phyloP scores from a whole-genome alignment of 2,113 vertebrate genomes.

The Xenopus borealis region DNA sequence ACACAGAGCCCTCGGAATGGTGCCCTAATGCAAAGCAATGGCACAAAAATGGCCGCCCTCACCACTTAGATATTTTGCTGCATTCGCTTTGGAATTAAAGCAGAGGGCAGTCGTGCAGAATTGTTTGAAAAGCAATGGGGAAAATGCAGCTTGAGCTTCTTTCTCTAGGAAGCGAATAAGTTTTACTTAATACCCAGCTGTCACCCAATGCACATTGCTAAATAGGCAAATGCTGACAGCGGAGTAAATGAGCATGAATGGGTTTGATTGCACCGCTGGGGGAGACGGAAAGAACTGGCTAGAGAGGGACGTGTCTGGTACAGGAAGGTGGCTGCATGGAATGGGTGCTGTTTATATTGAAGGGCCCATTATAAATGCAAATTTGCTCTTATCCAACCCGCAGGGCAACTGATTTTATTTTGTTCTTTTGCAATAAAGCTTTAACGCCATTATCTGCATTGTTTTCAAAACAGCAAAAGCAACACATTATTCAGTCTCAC shows the following conservation, averaged over 20 bases:
- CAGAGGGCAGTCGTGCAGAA: background rate
- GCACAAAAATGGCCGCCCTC: background rate
- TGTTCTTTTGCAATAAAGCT: background rate
- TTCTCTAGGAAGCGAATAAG: conserved; percentile 13
- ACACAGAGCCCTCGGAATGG: background rate
- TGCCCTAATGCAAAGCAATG: background rate
- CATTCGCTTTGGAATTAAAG: background rate
- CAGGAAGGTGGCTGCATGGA: conserved; percentile 1
- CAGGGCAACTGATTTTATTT: background rate
- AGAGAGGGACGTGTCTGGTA: background rate
- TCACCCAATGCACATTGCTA: conserved; percentile 15
- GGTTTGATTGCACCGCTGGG: conserved; percentile 19
- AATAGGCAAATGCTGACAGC: conserved; percentile 24
- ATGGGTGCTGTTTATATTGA: conserved; percentile 2
- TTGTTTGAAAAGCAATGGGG: background rate
- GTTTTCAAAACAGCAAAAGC: too few species aligned
- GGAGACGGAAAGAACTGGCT: background rate
- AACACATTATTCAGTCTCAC: too few species aligned
- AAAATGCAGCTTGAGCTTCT: conserved; percentile 1
- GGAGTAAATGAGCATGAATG: conserved; percentile 29
- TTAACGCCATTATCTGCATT: too few species aligned
- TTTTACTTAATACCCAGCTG: conserved; percentile 35
- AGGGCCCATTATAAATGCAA: conserved; percentile 7
- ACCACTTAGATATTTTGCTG: background rate
- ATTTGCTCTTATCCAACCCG: background rate